Evolutionary conservation across 2,888 invertebrate species (phyloP).

Genomic region (Arenicola marina): DNA sequence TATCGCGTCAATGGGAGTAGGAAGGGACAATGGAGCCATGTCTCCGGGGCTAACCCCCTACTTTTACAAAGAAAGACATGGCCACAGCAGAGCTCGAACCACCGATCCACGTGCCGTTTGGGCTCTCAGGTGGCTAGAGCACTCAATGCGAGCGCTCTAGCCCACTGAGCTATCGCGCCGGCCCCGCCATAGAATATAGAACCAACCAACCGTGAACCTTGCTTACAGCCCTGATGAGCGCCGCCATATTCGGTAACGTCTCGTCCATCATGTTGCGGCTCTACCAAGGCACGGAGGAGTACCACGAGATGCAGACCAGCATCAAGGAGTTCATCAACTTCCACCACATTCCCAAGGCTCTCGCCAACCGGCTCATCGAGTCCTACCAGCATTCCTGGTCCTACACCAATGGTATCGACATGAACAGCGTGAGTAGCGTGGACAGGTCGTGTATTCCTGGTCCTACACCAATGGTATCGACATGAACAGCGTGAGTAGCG

Average conservation of each 20-base stretch:
- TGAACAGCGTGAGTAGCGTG: constrained; percentile 60
- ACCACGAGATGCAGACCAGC: constrained; percentile 59
- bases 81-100: no score
- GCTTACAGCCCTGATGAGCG: constrained; percentile 61
- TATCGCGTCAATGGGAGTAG: no score
- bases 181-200: no score
- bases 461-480: constrained; percentile 61
- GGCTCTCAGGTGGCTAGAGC: no score
- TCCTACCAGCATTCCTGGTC: constrained; percentile 61
- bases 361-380: constrained; percentile 58
- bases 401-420: constrained; percentile 62
- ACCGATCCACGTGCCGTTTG: no score
- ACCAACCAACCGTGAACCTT: no score
- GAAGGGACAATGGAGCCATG: no score
- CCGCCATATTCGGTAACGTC: constrained; percentile 62
- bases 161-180: no score
- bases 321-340: constrained; percentile 62
- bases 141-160: no score
- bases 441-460: constrained; percentile 59
- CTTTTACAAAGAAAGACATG: no score
- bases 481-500: constrained; percentile 60
- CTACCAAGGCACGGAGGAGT: constrained; percentile 61
- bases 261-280: constrained; percentile 61
- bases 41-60: no score
- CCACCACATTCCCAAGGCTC: constrained; percentile 58